phyloP scores from a whole-genome alignment of 35 echinoderm and acorn worm species.

The Chiridota heheva region DNA sequence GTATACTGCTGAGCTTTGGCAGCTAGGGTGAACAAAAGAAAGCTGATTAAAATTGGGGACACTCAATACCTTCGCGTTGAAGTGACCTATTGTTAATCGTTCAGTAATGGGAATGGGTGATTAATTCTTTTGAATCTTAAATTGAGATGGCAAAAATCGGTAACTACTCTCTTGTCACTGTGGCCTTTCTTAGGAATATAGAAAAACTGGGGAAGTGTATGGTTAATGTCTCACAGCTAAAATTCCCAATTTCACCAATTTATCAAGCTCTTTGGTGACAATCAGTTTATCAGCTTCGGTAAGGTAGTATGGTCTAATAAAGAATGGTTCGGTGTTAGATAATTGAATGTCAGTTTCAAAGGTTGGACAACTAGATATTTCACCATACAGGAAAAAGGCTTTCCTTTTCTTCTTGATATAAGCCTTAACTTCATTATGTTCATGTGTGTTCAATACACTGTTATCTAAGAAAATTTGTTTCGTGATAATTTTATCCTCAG shows the following conservation, averaged over 20 bases:
- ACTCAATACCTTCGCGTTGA: slow-evolving; percentile 40
- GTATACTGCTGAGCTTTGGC: slow-evolving; percentile 44
- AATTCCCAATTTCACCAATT: slow-evolving; percentile 16
- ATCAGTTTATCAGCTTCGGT: slow-evolving; percentile 1
- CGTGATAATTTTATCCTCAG: no score
- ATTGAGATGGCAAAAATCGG: slow-evolving; percentile 24
- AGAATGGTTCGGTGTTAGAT: slow-evolving; percentile 30
- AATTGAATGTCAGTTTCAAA: slow-evolving; percentile 23
- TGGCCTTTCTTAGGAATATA: slow-evolving; percentile 4
- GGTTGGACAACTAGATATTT: slow-evolving; percentile 23
- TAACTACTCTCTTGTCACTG: slow-evolving; percentile 13
- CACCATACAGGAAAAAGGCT: slow-evolving; percentile 41
- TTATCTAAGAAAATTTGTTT: no score
- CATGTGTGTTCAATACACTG: no score
- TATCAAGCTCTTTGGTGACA: neutral
- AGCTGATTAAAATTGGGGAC: slow-evolving; percentile 53
- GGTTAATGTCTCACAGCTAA: slow-evolving; percentile 9
- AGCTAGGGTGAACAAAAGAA: slow-evolving; percentile 42
- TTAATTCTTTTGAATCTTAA: slow-evolving; percentile 5
- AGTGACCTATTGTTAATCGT: slow-evolving; percentile 21
- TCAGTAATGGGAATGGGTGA: slow-evolving; percentile 13
- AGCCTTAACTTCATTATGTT: no score
- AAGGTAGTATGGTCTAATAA: slow-evolving; percentile 6
- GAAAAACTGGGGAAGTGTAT: neutral
- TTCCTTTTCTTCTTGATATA: no score